phyloP scores from a whole-genome alignment of 1,140 invertebrate genomes.

The Pantala flavescens region DNA sequence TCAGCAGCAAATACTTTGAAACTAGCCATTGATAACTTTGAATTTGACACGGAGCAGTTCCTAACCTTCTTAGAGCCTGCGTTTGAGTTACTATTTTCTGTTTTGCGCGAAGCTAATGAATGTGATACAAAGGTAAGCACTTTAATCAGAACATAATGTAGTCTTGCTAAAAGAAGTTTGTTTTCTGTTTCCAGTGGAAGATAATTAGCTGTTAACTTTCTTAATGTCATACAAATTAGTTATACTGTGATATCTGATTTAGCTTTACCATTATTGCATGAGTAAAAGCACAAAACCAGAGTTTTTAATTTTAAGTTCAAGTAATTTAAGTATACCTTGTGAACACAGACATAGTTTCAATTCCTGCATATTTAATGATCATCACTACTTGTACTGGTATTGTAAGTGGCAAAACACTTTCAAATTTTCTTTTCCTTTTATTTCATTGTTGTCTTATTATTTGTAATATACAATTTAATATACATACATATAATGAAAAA shows the following conservation, averaged over 20 bases:
- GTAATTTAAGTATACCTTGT: too few relatives aligned
- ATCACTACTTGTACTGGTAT: too few relatives aligned
- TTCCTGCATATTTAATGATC: too few relatives aligned
- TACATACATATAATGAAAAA: too few relatives aligned
- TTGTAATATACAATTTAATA: too few relatives aligned
- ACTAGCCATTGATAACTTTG: conserved; percentile 80
- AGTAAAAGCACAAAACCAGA: too few relatives aligned
- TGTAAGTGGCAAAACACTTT: too few relatives aligned
- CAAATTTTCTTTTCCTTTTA: too few relatives aligned
- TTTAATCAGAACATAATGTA: conserved; percentile 17
- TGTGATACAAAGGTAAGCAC: conserved; percentile 88
- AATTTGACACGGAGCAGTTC: conserved; percentile 79
- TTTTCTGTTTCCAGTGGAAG: conserved; percentile 17
- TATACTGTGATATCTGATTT: neutral
- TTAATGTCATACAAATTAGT: conserved; percentile 13
- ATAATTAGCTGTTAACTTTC: conserved; percentile 14
- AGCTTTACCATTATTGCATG: neutral
- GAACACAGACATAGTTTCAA: too few relatives aligned
- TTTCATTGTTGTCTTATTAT: too few relatives aligned
- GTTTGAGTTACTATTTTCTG: conserved; percentile 67
- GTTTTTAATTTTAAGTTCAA: too few relatives aligned
- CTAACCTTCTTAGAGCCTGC: conserved; percentile 64
- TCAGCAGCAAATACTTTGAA: conserved; percentile 67
- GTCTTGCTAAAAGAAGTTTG: too few relatives aligned
- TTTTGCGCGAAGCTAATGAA: conserved; percentile 79